phyloP scores from a whole-genome alignment of 2,888 invertebrate genomes.

The Trissolcus brochymenae region DNA sequence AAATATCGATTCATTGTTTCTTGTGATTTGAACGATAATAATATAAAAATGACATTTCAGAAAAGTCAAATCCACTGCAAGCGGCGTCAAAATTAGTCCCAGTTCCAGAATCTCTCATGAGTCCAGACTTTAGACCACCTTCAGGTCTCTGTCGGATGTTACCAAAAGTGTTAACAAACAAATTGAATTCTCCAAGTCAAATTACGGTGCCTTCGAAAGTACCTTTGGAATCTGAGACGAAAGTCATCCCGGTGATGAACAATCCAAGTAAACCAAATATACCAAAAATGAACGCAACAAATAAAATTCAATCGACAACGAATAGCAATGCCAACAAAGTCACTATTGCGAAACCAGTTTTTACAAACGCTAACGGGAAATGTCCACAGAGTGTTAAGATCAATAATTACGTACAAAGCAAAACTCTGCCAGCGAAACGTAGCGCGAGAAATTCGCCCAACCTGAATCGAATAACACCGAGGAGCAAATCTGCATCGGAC shows the following conservation, averaged over 20 bases:
- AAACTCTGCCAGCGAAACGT: conserved; percentile 66
- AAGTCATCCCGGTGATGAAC: conserved; percentile 68
- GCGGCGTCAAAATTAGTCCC: conserved; percentile 92
- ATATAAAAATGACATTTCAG: conserved; percentile 54
- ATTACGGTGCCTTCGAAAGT: conserved; percentile 67
- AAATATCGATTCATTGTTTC: neutral
- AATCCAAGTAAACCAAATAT: conserved; percentile 61
- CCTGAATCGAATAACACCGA: conserved; percentile 64
- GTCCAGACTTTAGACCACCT: conserved; percentile 83
- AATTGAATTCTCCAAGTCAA: conserved; percentile 71
- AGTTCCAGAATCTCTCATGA: conserved; percentile 91
- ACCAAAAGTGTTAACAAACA: conserved; percentile 67
- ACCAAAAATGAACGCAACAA: conserved; percentile 67
- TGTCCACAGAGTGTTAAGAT: conserved; percentile 71
- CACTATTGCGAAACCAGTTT: conserved; percentile 69
- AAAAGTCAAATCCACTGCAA: conserved; percentile 81
- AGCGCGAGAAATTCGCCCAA: conserved; percentile 69
- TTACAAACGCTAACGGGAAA: conserved; percentile 66
- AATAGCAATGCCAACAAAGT: conserved; percentile 66
- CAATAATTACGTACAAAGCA: conserved; percentile 73
- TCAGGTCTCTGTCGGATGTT: conserved; percentile 70
- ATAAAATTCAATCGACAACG: conserved; percentile 69
- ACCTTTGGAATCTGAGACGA: conserved; percentile 64
- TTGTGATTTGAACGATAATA: neutral
- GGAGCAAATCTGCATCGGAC: conserved; percentile 65